Base-by-base conservation (phyloP, 2,113 vertebrate species). In the Chaenocephalus aceratus region DNA sequence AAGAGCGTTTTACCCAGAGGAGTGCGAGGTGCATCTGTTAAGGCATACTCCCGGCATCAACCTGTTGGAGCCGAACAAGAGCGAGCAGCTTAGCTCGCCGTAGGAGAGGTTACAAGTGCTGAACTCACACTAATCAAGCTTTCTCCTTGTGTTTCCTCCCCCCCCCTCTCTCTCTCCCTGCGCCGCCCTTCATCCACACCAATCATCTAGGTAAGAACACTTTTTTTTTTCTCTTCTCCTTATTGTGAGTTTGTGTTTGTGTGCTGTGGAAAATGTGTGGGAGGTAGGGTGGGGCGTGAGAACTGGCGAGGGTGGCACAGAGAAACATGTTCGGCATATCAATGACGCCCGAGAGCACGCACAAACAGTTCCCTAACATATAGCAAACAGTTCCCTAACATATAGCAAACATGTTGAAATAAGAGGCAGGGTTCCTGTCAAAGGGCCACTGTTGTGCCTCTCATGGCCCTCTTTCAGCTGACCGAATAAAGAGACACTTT, bases 161-260 rank as follows among this genome's bases (percentile, higher is more conserved):
- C 46, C 67, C 3, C 26, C 3, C 26, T 49, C 67, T 62, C 68
- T 65, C 81, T n/a, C 13, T 75, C 52, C 46, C 51, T 63, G 68
- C 26, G 2, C 69, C 26, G 53, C 61, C 75, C 72, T 3, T 75
- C 83, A 49, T 75, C 79, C 59, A 36, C 65, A 36, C 73, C 46
- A 49, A 74, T 86, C 86, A 74, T 77, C 81, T 78, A 95, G 95
- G 94, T 95, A 94, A 95, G 94, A 85, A 53, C 75, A 51, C n/a
- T 71, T 56, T 62, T 30, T 30, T 30, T 80, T 36, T 41, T 8
- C 36, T 41, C 6, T 53, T 69, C 21, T 36, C 41, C 52, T 21
- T 71, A 7, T 57, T 67, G 63, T 66, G 66, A 9, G 73, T 23
- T 14, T 59, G 59, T 73, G 67, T 71, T 58, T 44, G 34, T 67